phyloP scores from a whole-genome alignment of 2,797 vertebrate species.

The Lepus oiostolus region DNA sequence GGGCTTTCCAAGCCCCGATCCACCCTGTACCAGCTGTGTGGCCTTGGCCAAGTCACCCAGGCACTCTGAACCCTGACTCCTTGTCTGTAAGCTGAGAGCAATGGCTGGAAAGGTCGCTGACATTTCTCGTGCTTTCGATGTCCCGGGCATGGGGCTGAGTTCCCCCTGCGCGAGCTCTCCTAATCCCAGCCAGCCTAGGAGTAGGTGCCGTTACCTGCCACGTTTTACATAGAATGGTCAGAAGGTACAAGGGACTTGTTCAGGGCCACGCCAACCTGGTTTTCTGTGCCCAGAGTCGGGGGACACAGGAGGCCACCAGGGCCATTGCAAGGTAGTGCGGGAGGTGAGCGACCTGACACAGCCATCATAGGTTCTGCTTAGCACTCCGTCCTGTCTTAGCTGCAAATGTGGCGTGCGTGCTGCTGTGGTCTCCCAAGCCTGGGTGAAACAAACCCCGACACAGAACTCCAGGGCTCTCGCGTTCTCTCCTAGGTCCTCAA shows the following conservation, averaged over 20 bases:
- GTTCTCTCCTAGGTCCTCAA: background rate
- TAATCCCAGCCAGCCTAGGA: background rate
- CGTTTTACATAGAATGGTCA: background rate
- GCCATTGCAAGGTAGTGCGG: background rate
- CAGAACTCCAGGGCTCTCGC: accelerated
- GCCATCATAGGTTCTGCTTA: accelerated
- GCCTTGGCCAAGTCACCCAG: background rate
- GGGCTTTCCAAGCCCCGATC: background rate
- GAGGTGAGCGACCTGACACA: background rate
- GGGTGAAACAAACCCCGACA: background rate
- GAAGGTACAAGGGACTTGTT: slow-evolving; percentile 1
- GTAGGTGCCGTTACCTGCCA: too few species aligned
- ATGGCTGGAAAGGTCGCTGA: background rate
- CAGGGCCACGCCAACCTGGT: slow-evolving; percentile 48
- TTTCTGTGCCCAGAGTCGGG: slow-evolving; percentile 19
- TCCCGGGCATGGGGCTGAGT: accelerated
- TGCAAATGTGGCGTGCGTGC: background rate
- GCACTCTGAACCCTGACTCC: background rate
- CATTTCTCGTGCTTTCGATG: background rate
- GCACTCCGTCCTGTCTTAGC: background rate
- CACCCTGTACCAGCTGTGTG: background rate
- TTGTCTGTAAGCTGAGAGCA: accelerated
- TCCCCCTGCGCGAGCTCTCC: background rate
- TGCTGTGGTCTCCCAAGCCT: background rate
- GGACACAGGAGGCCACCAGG: background rate